Conservation (phyloP, 2,888 invertebrate genomes). For the Penaeus monodon region DNA sequence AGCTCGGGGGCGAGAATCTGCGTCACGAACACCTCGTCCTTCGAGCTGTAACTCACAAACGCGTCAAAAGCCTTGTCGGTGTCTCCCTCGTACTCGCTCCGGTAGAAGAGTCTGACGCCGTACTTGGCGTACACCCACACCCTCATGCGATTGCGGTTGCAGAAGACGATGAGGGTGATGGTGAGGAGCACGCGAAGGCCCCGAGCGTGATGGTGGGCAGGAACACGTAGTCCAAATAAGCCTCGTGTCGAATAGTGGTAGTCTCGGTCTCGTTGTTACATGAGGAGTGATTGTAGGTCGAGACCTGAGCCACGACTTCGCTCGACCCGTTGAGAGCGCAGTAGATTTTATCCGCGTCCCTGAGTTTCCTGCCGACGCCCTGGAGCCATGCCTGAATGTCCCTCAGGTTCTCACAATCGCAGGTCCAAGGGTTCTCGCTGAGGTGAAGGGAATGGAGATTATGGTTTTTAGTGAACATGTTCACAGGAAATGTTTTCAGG, state of each 20-base stretch:
- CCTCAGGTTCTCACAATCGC: slow-evolving; percentile 80
- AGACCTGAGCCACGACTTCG: slow-evolving; percentile 40
- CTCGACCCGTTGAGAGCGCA: slow-evolving; percentile 59
- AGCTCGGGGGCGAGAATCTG: slow-evolving; percentile 66
- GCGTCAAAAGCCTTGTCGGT: slow-evolving; percentile 85
- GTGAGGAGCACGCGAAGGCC: slow-evolving; percentile 78
- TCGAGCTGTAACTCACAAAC: slow-evolving; percentile 66
- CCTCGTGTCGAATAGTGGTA: slow-evolving; percentile 53
- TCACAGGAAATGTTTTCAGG: slow-evolving; percentile 77
- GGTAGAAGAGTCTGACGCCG: slow-evolving; percentile 81
- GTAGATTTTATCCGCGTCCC: slow-evolving; percentile 42
- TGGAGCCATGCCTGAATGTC: slow-evolving; percentile 58
- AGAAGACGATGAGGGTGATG: slow-evolving; percentile 78
- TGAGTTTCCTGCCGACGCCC: slow-evolving; percentile 14
- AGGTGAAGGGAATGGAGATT: slow-evolving; percentile 73
- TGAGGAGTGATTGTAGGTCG: slow-evolving; percentile 55
- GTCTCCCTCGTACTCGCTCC: slow-evolving; percentile 61
- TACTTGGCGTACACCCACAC: slow-evolving; percentile 87
- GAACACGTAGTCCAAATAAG: slow-evolving; percentile 82
- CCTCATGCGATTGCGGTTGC: slow-evolving; percentile 84
- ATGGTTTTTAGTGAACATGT: slow-evolving; percentile 71
- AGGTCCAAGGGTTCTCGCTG: slow-evolving; percentile 81
- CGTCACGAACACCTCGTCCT: slow-evolving; percentile 66
- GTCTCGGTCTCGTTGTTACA: slow-evolving; percentile 56
- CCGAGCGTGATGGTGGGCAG: slow-evolving; percentile 80